Evolutionary conservation across 2,888 invertebrate genomes (phyloP).

Genomic region (Cryptophagus acutangulus): DNA sequence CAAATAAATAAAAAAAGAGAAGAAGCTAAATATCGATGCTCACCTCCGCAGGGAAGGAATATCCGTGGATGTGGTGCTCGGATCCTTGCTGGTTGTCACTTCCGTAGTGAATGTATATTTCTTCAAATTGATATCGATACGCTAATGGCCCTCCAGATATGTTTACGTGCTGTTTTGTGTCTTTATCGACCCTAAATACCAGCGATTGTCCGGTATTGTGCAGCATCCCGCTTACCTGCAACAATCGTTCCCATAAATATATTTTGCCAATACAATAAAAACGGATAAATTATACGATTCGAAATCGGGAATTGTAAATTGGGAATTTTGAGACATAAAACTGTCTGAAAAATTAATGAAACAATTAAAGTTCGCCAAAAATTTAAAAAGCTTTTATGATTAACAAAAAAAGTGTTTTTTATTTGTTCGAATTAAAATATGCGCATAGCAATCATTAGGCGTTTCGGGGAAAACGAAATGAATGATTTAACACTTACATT

Average conservation of each 20-base stretch:
- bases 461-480: background rate
- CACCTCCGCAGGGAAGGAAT: conserved; percentile 97
- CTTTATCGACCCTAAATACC: conserved; percentile 86
- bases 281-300: background rate
- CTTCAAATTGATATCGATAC: conserved; percentile 91
- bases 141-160: conserved; percentile 95
- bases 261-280: background rate
- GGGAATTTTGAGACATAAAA: background rate
- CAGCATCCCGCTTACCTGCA: conserved; percentile 79
- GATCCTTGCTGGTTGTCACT: conserved; percentile 86
- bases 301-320: background rate
- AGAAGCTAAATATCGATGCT: conserved; percentile 42
- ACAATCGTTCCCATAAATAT: conserved; percentile 11
- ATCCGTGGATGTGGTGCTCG: conserved; percentile 92
- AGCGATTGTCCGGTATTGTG: conserved; percentile 93
- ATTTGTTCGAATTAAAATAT: too few species aligned
- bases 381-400: too few species aligned
- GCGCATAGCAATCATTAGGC: too few species aligned
- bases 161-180: conserved; percentile 86
- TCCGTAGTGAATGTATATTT: conserved; percentile 94
- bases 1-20: background rate
- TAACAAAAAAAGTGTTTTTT: too few species aligned
- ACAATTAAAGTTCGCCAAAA: too few species aligned
- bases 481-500: conserved; percentile 1
- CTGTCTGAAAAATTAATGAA: background rate